Base-by-base conservation (phyloP, 2,113 vertebrate species). In the Zosterops lateralis region DNA sequence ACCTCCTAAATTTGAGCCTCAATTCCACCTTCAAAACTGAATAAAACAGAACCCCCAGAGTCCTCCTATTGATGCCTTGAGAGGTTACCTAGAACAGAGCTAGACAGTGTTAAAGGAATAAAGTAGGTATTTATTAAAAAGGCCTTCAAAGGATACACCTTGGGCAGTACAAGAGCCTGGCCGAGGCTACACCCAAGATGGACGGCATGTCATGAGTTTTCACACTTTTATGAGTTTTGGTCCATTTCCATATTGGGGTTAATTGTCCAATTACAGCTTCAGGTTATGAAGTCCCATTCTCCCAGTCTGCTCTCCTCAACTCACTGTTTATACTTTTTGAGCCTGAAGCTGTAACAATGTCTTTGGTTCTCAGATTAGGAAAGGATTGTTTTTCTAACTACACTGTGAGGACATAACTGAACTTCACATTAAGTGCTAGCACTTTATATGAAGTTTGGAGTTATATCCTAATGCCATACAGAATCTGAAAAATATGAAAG, bases 141-240 rank as follows among this genome's bases (percentile, higher is more conserved):
- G 5, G 8, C 6, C 11, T 47, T 47, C 4, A 60, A 47, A 60
- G n/a, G 12, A 12, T 12, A 38, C 38, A 38, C 38, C 12, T 38
- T 38, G 4, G 38, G 38, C 38, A 38, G 38, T 38, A 38, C 38
- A 3, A 36, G 42, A 24, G 19, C 42, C 54, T 17, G 5, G 32
- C 54, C 0, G 0, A 5, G 19, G 19, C n/a, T 31, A 13, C n/a
- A 34, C 22, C 8, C 32, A 67, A 47, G 16, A 47, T 19, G 32
- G 15, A 18, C 2, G 1, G 5, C 0, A 2, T 3, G 9, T 12
- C 10, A 45, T 3, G 1, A 3, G 7, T 25, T 58, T 6, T 31
- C 25, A 14, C 42, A 47, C 11, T 11, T 31, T 22, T 18, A 5
- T 13, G 47, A 29, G n/a, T 14, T 47, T 29, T 36, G n/a, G 15